Evolutionary conservation across 2,797 vertebrate genomes (phyloP).

Genomic region (Gila robusta): DNA sequence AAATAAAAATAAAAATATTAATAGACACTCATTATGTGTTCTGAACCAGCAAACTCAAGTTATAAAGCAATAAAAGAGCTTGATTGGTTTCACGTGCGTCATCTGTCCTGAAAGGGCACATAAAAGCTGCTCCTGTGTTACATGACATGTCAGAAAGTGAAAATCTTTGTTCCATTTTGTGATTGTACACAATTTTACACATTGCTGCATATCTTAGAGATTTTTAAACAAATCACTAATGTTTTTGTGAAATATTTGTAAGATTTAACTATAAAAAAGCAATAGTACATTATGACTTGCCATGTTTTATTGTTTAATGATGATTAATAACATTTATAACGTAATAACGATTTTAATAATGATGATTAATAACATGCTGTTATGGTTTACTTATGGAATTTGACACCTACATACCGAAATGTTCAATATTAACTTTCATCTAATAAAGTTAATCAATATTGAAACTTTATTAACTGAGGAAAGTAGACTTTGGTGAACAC

Average conservation of each 20-base stretch:
- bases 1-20: too few species aligned
- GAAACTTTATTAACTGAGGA: background rate
- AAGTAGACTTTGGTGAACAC: background rate
- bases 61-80: background rate
- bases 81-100: background rate
- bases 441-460: background rate
- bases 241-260: background rate
- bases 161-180: background rate
- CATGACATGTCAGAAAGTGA: background rate
- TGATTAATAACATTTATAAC: background rate
- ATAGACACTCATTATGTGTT: background rate
- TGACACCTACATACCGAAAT: background rate
- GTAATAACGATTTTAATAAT: too few species aligned
- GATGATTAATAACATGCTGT: background rate
- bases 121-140: background rate
- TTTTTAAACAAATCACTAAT: background rate
- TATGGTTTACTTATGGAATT: background rate
- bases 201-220: background rate
- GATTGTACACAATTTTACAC: background rate
- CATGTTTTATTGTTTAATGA: background rate
- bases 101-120: background rate
- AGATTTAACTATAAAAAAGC: background rate
- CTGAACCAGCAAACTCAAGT: background rate
- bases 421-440: background rate
- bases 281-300: background rate